Evolutionary conservation across 2,888 invertebrate species (phyloP).

Genomic region (Selenia dentaria): DNA sequence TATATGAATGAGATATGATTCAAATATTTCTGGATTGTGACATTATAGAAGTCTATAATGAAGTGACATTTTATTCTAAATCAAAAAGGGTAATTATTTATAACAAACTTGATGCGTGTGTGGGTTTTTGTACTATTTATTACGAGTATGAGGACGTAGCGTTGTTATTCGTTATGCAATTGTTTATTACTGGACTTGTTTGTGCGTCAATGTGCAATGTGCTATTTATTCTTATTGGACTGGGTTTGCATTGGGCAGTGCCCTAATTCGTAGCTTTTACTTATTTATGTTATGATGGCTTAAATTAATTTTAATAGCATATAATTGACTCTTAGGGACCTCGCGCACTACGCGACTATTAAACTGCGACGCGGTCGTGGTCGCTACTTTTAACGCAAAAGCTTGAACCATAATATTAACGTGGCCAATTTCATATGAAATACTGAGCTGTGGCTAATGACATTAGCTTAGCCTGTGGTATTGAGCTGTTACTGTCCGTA

Average conservation of each 20-base stretch:
- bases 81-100: conserved; percentile 14
- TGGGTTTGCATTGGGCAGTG: conserved; percentile 46
- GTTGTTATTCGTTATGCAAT: conserved; percentile 30
- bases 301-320: conserved; percentile 11
- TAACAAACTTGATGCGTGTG: conserved; percentile 12
- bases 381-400: no score
- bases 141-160: conserved; percentile 17
- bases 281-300: conserved; percentile 11
- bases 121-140: conserved; percentile 6
- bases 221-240: conserved; percentile 33
- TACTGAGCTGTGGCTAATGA: no score
- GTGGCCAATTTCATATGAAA: no score
- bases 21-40: conserved; percentile 17
- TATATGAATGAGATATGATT: neutral
- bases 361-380: no score
- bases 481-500: no score
- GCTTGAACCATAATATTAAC: no score
- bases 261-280: conserved; percentile 41
- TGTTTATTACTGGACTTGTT: conserved; percentile 24
- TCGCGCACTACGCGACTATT: no score
- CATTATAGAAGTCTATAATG: conserved; percentile 5
- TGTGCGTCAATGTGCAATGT: conserved; percentile 13
- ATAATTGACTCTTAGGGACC: conserved; percentile 10
- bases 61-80: conserved; percentile 7
- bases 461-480: no score